These are phyloP conservation scores for Volucella inflata DNA, from an alignment of 2,888 invertebrate species.

Conservation along the genomic window DNA sequence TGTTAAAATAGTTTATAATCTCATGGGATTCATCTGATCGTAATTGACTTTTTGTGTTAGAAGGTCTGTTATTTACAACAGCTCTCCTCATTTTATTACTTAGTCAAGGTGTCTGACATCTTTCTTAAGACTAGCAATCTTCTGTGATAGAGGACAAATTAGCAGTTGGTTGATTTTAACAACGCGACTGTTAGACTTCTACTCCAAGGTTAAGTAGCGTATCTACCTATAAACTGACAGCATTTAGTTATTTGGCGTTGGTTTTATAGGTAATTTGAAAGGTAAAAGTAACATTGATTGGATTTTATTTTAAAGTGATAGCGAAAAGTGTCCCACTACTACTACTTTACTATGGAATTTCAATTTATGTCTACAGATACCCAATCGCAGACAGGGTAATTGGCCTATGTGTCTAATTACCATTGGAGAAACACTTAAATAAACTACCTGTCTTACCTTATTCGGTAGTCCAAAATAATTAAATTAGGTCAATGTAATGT, in stretches of 20 bases:
- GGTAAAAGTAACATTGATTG: not conserved
- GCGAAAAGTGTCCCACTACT: slow-evolving; percentile 8
- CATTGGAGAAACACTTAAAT: not conserved
- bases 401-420: slow-evolving; percentile 22
- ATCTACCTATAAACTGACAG: not conserved
- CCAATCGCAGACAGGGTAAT: not conserved
- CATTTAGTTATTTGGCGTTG: not conserved
- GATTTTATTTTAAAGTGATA: not conserved
- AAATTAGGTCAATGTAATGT: slow-evolving; percentile 66
- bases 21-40: slow-evolving; percentile 50
- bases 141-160: slow-evolving; percentile 25
- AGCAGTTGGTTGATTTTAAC: not conserved
- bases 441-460: not conserved
- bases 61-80: slow-evolving; percentile 35
- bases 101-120: slow-evolving; percentile 11
- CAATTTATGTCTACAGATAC: not conserved
- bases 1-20: slow-evolving; percentile 59
- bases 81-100: slow-evolving; percentile 21
- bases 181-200: slow-evolving; percentile 4
- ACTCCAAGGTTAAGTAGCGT: not conserved
- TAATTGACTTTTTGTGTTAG: slow-evolving; percentile 52
- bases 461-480: slow-evolving; percentile 36
- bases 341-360: not conserved
- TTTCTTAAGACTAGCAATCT: slow-evolving; percentile 7
- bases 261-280: too few relatives aligned